phyloP scores from a whole-genome alignment of 2,888 invertebrate species.

The Eledone cirrhosa region DNA sequence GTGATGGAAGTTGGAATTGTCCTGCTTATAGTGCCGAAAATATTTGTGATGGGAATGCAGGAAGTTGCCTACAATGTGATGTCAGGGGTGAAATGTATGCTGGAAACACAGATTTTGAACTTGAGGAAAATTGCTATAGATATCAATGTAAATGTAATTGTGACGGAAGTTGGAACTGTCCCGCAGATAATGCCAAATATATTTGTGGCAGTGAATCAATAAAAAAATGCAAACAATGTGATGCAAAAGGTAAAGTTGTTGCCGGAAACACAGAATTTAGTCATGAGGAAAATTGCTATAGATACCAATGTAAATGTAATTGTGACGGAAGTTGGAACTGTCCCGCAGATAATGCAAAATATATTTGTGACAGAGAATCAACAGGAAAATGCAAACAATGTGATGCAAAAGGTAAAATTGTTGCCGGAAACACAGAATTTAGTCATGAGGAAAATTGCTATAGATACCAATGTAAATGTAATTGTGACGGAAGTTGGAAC shows the following conservation, averaged over 20 bases:
- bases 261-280: background rate
- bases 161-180: slow-evolving; percentile 34
- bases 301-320: background rate
- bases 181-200: slow-evolving; percentile 40
- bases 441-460: background rate
- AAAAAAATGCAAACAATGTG: background rate
- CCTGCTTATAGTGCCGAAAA: slow-evolving; percentile 42
- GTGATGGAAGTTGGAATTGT: slow-evolving; percentile 2
- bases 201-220: slow-evolving; percentile 35
- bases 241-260: background rate
- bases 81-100: slow-evolving; percentile 37
- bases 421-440: slow-evolving; percentile 31
- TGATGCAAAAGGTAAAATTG: background rate
- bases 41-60: slow-evolving; percentile 38
- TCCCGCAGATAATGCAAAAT: background rate
- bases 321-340: slow-evolving; percentile 32
- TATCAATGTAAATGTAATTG: slow-evolving; percentile 22
- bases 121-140: slow-evolving; percentile 15
- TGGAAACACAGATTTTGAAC: slow-evolving; percentile 3
- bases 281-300: background rate
- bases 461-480: slow-evolving; percentile 24
- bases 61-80: slow-evolving; percentile 38
- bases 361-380: background rate
- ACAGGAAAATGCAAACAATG: background rate
- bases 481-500: slow-evolving; percentile 19